Evolutionary conservation across 2,888 invertebrate species (phyloP).

Genomic region (Stenurella melanura): DNA sequence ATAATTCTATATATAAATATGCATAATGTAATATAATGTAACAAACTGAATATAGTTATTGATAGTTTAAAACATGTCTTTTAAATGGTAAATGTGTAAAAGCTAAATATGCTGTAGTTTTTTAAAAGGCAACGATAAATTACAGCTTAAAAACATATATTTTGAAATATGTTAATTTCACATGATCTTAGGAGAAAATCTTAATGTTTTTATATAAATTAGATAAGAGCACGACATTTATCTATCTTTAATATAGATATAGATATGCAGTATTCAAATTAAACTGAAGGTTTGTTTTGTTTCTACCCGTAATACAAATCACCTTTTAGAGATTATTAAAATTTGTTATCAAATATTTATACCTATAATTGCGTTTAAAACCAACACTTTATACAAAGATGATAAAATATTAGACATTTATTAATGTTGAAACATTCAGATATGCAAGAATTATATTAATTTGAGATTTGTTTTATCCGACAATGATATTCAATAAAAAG

Average conservation of each 20-base stretch:
- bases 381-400: slow-evolving; percentile 30
- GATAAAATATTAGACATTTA: slow-evolving; percentile 34
- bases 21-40: background rate
- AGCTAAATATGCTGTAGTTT: background rate
- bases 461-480: slow-evolving; percentile 30
- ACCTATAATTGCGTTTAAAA: slow-evolving; percentile 30
- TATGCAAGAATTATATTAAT: slow-evolving; percentile 30
- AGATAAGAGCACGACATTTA: slow-evolving; percentile 34
- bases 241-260: background rate
- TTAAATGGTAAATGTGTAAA: background rate
- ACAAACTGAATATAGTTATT: slow-evolving; percentile 2
- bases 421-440: slow-evolving; percentile 22
- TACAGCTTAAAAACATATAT: background rate
- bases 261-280: slow-evolving; percentile 23
- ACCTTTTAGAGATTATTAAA: background rate
- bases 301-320: slow-evolving; percentile 18
- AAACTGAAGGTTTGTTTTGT: slow-evolving; percentile 21
- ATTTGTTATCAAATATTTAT: slow-evolving; percentile 27
- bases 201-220: slow-evolving; percentile 11
- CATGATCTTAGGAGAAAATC: background rate
- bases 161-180: slow-evolving; percentile 8
- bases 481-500: slow-evolving; percentile 21
- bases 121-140: slow-evolving; percentile 10
- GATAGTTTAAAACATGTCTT: background rate
- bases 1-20: background rate